Conservation (phyloP, 2,797 vertebrate species). For the Acrossocheilus fasciatus region DNA sequence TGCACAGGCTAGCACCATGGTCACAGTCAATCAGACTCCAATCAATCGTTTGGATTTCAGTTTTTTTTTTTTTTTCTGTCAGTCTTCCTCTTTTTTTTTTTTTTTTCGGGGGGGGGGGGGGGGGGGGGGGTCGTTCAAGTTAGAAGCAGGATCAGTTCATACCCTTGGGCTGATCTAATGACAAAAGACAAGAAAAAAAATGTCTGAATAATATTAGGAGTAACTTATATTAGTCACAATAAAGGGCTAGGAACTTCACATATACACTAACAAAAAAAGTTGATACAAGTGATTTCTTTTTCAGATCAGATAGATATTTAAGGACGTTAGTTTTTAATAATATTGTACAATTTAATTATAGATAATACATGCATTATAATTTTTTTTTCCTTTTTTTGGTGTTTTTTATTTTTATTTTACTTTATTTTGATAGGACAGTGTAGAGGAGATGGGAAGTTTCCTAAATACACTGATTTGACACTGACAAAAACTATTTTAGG, state of each 20-base stretch:
- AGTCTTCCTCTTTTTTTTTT: conserved; percentile 61
- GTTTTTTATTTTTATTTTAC: neutral
- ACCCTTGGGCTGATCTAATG: conserved; percentile 89
- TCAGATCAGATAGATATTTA: neutral
- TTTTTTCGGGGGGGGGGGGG: neutral
- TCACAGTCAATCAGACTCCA: conserved; percentile 74
- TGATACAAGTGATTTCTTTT: neutral
- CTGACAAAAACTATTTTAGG: neutral
- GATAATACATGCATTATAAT: neutral
- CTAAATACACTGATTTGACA: neutral
- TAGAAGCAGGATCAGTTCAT: conserved; percentile 71
- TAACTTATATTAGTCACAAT: neutral
- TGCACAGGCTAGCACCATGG: conserved; percentile 72
- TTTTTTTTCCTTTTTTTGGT: too few species aligned
- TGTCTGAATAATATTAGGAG: neutral
- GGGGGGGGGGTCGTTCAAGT: conserved; percentile 45
- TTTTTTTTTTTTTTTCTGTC: conserved; percentile 70
- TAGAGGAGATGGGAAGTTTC: neutral
- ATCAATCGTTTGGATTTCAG: conserved; percentile 79
- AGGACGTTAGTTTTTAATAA: neutral
- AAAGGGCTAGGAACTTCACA: conserved; percentile 46
- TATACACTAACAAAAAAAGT: neutral
- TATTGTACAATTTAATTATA: neutral
- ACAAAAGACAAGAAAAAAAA: neutral
- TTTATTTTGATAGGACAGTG: neutral